A percentile compares a stretch with the other conserved stretches of the same genome.
These are phyloP conservation scores for Plutomurus gul DNA, from an alignment of 1,140 invertebrate species.

Conservation along the genomic window DNA sequence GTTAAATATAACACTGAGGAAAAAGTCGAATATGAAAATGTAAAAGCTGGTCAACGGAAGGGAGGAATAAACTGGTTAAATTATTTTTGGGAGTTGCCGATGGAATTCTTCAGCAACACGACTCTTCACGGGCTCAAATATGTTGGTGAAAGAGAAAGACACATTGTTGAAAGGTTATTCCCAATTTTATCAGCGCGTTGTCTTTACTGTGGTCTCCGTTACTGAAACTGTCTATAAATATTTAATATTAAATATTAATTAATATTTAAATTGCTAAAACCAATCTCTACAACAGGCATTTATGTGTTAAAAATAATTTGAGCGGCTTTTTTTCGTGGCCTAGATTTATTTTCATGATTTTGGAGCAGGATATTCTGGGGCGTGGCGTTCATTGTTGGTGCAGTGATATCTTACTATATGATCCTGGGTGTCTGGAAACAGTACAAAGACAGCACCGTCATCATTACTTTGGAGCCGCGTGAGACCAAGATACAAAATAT, in stretches of 20 bases:
- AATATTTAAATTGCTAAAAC: neutral
- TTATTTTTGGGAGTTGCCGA: neutral
- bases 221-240: neutral
- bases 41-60: too few relatives aligned
- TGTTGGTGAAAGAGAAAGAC: constrained; percentile 38
- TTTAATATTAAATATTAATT: neutral
- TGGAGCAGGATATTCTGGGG: constrained; percentile 61
- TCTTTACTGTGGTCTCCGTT: neutral
- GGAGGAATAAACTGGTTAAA: too few relatives aligned
- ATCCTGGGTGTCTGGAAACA: constrained; percentile 63
- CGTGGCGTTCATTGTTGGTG: constrained; percentile 59
- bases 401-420: constrained; percentile 60
- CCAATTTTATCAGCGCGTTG: too few relatives aligned
- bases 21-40: too few relatives aligned
- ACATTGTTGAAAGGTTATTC: constrained; percentile 43
- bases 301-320: neutral
- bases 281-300: neutral
- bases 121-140: constrained; percentile 47
- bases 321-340: neutral
- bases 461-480: constrained; percentile 62
- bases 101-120: constrained; percentile 29
- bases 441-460: constrained; percentile 64
- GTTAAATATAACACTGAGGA: too few relatives aligned
- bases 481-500: constrained; percentile 50
- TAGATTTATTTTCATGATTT: neutral